Evolutionary conservation across 2,113 vertebrate species (phyloP).

Genomic region (Centropristis striata): DNA sequence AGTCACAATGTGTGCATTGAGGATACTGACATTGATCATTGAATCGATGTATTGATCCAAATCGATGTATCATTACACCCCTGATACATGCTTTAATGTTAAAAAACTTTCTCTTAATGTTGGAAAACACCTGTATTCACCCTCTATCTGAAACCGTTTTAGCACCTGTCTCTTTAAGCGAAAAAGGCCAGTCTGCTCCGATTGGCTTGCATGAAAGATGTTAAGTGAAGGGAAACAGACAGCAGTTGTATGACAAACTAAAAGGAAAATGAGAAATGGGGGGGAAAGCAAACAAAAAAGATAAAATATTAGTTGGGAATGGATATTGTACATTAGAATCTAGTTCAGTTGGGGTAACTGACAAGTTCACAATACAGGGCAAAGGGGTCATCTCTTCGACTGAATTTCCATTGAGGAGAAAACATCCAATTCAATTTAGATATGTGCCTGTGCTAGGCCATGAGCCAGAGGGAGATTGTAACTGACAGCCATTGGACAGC

Average conservation of each 20-base stretch:
- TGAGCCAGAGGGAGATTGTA: constrained; percentile 80
- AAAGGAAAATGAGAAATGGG: constrained; percentile 6
- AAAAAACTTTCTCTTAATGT: too few species aligned
- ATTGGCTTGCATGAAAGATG: too few species aligned
- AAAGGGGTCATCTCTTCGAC: constrained; percentile 73
- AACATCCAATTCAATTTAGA: constrained; percentile 86
- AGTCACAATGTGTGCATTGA: neutral
- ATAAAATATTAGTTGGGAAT: constrained; percentile 38
- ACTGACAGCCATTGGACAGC: constrained; percentile 84
- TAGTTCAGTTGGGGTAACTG: constrained; percentile 64
- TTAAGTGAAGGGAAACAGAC: neutral
- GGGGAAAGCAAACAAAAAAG: constrained; percentile 17
- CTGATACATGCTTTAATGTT: too few species aligned
- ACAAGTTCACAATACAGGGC: constrained; percentile 78
- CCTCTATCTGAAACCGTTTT: too few species aligned
- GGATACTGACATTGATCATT: too few species aligned
- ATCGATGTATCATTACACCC: too few species aligned
- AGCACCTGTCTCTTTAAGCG: too few species aligned
- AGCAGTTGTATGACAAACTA: neutral
- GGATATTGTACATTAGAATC: constrained; percentile 54
- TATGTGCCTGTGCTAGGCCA: constrained; percentile 77
- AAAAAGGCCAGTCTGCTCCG: too few species aligned
- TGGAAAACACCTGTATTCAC: too few species aligned
- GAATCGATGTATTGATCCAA: too few species aligned
- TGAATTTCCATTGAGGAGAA: constrained; percentile 81